Evolutionary conservation across 2,797 vertebrate species (phyloP), one percentile per base, ranked within the genome.

Genomic region (Onychomys arenicola): DNA sequence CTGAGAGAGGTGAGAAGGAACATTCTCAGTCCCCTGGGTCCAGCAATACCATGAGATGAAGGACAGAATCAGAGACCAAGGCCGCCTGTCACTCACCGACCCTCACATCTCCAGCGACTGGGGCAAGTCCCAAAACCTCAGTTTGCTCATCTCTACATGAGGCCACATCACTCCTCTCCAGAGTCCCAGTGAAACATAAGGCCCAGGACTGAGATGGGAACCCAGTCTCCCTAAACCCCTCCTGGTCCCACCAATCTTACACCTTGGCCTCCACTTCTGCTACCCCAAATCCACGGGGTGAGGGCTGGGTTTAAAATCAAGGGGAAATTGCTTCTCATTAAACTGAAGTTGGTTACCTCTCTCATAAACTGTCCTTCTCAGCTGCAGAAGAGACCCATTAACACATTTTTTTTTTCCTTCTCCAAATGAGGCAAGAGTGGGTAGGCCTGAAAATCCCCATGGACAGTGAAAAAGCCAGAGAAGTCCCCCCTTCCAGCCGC

Each of bases 271-370:
- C 90, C 2, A 34, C 73, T 69, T 59, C 61, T 59, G 25, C 37
- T 0, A 21, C n/a, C 93, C 93, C 8, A 92, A 89, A 89, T 61
- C 81, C 71, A 85, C 1, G 4, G 37, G 32, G n/a, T n/a, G 21
- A 34, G 3, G 17, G 10, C 90, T 84, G 13, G 77, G 43, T 96
- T 95, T 96, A 89, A 94, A 96, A 90, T 78, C 43, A 97, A 97
- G 90, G 57, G n/a, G 80, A 96, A 95, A 94, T 90, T 92, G 69
- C 91, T 85, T 97, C 81, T 76, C 96, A 94, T 96, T 97, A 97
- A 98, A 98, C 97, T 96, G 95, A 96, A 97, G 92, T 95, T 96
- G 98, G 97, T 98, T 98, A 97, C 95, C 97, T 97, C 23, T 11
- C 57, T 96, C 98, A 97, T 93, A 97, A 97, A 97, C 80, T 95